These are phyloP conservation scores for Micropterix aruncella DNA, from an alignment of 2,888 invertebrate species.

Conservation along the genomic window DNA sequence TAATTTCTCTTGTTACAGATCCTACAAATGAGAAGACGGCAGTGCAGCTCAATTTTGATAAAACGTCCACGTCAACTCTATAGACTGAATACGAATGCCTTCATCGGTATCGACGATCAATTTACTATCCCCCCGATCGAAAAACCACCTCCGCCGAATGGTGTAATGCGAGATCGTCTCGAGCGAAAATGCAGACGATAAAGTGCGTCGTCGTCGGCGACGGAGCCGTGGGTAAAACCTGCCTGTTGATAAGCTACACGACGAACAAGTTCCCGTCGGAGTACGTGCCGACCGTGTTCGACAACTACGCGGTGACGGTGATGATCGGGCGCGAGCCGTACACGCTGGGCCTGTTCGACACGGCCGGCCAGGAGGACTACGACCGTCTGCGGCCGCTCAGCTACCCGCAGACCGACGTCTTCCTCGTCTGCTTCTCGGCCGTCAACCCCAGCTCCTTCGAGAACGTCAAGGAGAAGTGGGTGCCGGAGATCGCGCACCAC, in stretches of 20 bases:
- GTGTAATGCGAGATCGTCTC: too few species aligned
- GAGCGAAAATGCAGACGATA: slow-evolving; percentile 59
- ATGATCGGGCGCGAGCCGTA: slow-evolving; percentile 95
- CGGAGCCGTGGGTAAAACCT: slow-evolving; percentile 81
- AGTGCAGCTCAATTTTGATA: too few species aligned
- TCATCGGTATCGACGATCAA: too few species aligned
- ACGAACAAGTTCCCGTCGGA: slow-evolving; percentile 77
- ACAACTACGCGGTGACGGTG: slow-evolving; percentile 86
- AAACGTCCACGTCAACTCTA: too few species aligned
- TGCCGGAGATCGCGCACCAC: slow-evolving; percentile 89
- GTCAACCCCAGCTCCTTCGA: slow-evolving; percentile 90
- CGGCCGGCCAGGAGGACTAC: slow-evolving; percentile 84
- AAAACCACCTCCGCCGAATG: too few species aligned
- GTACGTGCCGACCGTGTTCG: slow-evolving; percentile 78
- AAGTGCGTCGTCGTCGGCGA: slow-evolving; percentile 86
- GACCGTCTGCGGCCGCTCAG: slow-evolving; percentile 77
- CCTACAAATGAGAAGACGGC: too few species aligned
- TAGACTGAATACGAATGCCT: too few species aligned
- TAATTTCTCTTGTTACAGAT: too few species aligned
- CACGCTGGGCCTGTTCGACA: slow-evolving; percentile 85
- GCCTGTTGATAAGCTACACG: slow-evolving; percentile 72
- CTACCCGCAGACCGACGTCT: slow-evolving; percentile 89
- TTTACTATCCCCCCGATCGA: too few species aligned
- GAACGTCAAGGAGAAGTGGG: slow-evolving; percentile 95
- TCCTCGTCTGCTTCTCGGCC: slow-evolving; percentile 87